Conservation (phyloP, 1,140 invertebrate genomes). For the Drosophila tsacasi region DNA sequence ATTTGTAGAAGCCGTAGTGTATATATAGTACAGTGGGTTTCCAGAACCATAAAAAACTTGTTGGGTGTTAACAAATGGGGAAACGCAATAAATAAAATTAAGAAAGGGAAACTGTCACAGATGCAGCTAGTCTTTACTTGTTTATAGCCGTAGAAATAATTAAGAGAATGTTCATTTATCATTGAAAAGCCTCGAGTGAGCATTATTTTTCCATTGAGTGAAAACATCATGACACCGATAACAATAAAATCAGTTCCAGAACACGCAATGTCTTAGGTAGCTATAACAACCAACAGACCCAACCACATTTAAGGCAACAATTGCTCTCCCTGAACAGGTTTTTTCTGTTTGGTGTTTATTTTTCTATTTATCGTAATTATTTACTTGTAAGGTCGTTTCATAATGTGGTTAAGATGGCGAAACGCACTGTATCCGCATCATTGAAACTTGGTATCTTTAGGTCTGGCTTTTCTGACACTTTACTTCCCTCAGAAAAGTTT, state of each 20-base stretch:
- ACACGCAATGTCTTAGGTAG: neutral
- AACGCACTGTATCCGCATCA: constrained; percentile 37
- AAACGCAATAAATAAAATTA: constrained; percentile 7
- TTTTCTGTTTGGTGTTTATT: constrained; percentile 26
- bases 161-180: neutral
- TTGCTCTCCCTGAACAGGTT: constrained; percentile 23
- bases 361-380: constrained; percentile 47
- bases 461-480: constrained; percentile 28
- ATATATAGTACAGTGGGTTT: constrained; percentile 25
- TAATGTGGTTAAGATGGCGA: constrained; percentile 24
- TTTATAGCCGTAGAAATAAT: neutral
- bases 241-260: neutral
- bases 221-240: neutral
- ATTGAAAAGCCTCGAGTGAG: neutral
- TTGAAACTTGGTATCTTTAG: constrained; percentile 37
- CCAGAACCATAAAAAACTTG: constrained; percentile 23
- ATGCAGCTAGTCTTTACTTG: neutral
- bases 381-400: constrained; percentile 34
- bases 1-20: constrained; percentile 21
- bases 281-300: neutral
- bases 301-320: constrained; percentile 7
- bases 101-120: constrained; percentile 4
- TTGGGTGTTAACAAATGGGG: constrained; percentile 18
- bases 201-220: neutral
- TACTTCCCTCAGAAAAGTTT: constrained; percentile 22